A percentile compares a stretch with the other conserved stretches of the same genome.
Evolutionary conservation across 1,140 invertebrate genomes (phyloP).

Genomic region (Drosophila repleta): DNA sequence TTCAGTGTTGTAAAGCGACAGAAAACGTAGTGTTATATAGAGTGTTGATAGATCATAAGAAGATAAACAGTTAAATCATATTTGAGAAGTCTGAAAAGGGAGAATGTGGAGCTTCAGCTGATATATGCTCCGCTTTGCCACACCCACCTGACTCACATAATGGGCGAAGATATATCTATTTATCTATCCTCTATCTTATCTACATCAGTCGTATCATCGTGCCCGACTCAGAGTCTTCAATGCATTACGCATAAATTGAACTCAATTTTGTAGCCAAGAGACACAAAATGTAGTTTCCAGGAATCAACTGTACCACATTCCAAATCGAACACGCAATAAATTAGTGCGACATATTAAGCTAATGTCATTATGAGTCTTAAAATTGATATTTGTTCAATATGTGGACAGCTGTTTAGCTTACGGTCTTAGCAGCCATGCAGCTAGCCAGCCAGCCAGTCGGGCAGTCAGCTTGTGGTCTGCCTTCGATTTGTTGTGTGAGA

Average conservation of each 20-base stretch:
- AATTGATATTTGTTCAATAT: slow-evolving; percentile 51
- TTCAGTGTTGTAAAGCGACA: too few relatives aligned
- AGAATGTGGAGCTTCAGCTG: too few relatives aligned
- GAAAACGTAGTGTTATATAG: too few relatives aligned
- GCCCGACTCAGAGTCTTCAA: too few relatives aligned
- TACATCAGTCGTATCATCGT: too few relatives aligned
- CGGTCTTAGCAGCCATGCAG: not conserved
- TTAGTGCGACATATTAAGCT: slow-evolving; percentile 34
- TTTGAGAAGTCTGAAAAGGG: too few relatives aligned
- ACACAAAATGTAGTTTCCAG: not conserved
- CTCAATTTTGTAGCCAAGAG: not conserved
- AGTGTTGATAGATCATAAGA: too few relatives aligned
- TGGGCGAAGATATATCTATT: too few relatives aligned
- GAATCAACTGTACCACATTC: not conserved
- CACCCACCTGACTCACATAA: too few relatives aligned
- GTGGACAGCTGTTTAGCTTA: slow-evolving; percentile 40
- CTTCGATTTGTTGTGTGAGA: slow-evolving; percentile 33
- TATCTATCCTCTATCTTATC: too few relatives aligned
- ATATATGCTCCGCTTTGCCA: too few relatives aligned
- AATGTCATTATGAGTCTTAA: slow-evolving; percentile 38
- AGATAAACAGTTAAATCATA: too few relatives aligned
- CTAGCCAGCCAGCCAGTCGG: not conserved
- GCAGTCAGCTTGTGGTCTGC: slow-evolving; percentile 44
- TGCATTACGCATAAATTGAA: not conserved
- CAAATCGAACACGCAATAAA: slow-evolving; percentile 8